Evolutionary conservation across 2,888 invertebrate species (phyloP).

Genomic region (Ctena decussata): DNA sequence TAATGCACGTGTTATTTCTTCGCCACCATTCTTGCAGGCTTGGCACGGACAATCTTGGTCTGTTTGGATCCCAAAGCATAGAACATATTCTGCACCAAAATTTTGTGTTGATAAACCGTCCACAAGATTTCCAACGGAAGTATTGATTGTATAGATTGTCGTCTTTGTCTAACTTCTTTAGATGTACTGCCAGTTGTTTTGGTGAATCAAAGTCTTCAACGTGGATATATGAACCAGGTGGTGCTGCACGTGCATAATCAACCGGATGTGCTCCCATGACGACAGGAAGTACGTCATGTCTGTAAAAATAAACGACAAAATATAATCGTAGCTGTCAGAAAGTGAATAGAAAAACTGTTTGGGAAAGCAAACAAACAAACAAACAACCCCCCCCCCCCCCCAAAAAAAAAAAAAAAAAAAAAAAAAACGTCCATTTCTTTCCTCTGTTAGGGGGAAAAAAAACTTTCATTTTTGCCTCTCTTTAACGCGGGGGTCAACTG

Average conservation of each 20-base stretch:
- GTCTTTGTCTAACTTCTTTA: conserved; percentile 94
- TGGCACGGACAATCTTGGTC: conserved; percentile 88
- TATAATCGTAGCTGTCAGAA: no score
- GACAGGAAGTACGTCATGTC: conserved; percentile 95
- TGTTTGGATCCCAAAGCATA: conserved; percentile 71
- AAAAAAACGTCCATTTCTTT: no score
- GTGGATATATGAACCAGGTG: conserved; percentile 96
- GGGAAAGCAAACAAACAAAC: no score
- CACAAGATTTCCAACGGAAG: conserved; percentile 94
- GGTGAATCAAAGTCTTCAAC: conserved; percentile 97
- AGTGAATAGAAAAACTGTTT: no score
- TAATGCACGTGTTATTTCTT: conserved; percentile 36
- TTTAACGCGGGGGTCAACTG: no score
- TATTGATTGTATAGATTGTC: conserved; percentile 97
- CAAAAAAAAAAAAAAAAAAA: no score
- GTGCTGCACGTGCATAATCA: conserved; percentile 95
- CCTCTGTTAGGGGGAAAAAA: no score
- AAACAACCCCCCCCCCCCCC: no score
- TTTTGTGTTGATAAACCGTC: conserved; percentile 71
- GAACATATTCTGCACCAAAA: conserved; percentile 77
- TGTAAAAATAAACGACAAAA: conserved; percentile 83
- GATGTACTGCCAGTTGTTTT: conserved; percentile 94
- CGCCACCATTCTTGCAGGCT: conserved; percentile 98
- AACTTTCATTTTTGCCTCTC: no score
- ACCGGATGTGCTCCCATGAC: conserved; percentile 98